Base-by-base conservation (phyloP, 2,888 invertebrate species). In the Sminthurides aquaticus region DNA sequence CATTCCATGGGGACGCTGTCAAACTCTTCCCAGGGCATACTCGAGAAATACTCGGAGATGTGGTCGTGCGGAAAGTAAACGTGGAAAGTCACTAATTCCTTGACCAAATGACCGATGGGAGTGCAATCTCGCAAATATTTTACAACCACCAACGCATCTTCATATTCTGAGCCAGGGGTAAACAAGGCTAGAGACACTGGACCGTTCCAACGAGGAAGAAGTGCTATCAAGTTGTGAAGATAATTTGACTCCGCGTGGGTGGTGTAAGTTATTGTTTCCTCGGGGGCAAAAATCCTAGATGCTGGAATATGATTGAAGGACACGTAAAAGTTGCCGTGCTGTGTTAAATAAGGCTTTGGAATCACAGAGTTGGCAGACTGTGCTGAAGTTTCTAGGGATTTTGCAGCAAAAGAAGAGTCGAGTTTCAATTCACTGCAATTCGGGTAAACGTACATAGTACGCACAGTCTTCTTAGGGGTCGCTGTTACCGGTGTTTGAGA, bases 191-290 rank as follows among this genome's bases (percentile, higher is more conserved):
- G 82, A 76, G 91, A 91, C 69, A 94, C 82, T 1, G 93, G 93
- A 1, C 91, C 91, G 77, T 86, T 85, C 93, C 93, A 94, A 80
- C 88, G 84, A 78, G 89, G 87, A 77, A 92, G 81, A 75, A 94
- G 81, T 67, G 91, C 90, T 78, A 86, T 85, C 75, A 93, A 82
- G 80, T 94, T 94, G 79, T 92, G 90, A 77, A 94, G 84, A 81
- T 91, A 94, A 74, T 91, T 90, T 80, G 86, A 91, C 76, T 93
- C 93, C 3, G 90, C 91, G 79, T 94, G 94, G n/a, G 94, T 94
- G 43, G 93, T 91, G 77, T 92, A 92, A 1, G 94, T 94, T 71
- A 94, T 84, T 72, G 87, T 87, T 79, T 91, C 90, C 79, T 90
- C 88, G 79, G 92, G 92, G 76, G 81, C 82, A 58, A 88, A 93